A percentile compares a stretch with the other conserved stretches of the same genome.
Conservation (phyloP, 1,140 invertebrate species). For the Antheraea mylitta region DNA sequence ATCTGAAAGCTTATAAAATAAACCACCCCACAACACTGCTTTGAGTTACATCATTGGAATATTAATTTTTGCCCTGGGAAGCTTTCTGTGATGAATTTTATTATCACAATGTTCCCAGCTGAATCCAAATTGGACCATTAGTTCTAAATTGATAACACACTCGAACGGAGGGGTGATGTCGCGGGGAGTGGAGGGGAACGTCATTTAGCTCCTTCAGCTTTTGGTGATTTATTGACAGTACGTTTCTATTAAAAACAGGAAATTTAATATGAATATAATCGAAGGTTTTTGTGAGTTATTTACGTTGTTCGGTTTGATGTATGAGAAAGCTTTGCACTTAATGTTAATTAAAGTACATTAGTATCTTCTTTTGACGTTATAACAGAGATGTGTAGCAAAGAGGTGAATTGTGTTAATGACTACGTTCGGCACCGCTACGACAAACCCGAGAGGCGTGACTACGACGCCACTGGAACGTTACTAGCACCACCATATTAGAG, state of each 20-base stretch:
- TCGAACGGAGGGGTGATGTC: not conserved
- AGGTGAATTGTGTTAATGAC: too few species aligned
- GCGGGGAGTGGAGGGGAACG: conserved; percentile 17
- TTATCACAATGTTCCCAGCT: conserved; percentile 54
- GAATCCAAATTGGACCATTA: conserved; percentile 73
- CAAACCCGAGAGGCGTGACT: too few species aligned
- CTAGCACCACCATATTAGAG: too few species aligned
- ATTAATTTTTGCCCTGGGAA: conserved; percentile 72
- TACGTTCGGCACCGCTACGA: too few species aligned
- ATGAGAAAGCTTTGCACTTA: too few species aligned
- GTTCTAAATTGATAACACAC: conserved; percentile 65
- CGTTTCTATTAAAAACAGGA: conserved; percentile 35
- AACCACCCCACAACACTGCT: conserved; percentile 38
- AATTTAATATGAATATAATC: conserved; percentile 17
- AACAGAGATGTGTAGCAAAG: too few species aligned
- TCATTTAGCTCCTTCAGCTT: conserved; percentile 25
- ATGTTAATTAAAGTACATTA: too few species aligned
- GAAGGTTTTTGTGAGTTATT: not conserved
- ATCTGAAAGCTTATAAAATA: conserved; percentile 22
- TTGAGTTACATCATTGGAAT: conserved; percentile 71
- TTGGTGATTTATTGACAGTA: conserved; percentile 34
- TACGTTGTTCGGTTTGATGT: too few species aligned
- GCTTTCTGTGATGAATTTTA: conserved; percentile 71
- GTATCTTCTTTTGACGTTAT: too few species aligned
- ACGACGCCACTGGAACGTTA: too few species aligned